Percentiles rank a stretch among this genome's conserved stretches.
Conservation (phyloP, 2,113 vertebrate species). For the Cricetomys ansorgei region DNA sequence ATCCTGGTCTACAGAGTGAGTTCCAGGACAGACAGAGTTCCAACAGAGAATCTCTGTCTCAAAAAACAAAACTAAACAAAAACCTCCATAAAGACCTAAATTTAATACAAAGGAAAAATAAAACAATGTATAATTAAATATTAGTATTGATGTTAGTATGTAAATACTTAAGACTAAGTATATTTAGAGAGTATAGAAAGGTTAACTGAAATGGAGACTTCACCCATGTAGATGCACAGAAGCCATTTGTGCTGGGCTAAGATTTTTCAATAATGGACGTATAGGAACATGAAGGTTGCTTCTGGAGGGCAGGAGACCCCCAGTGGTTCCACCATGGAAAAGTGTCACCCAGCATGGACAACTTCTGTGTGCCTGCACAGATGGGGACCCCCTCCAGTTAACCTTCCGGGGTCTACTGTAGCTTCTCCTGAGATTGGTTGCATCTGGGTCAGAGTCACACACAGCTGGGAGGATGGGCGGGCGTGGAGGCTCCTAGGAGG, state of each 20-base stretch:
- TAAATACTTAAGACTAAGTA: not conserved
- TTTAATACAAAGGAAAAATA: not conserved
- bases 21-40: too few species aligned
- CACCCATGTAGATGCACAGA: not conserved
- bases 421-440: not conserved
- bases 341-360: not conserved
- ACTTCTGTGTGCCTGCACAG: not conserved
- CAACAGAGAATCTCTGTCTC: too few species aligned
- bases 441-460: not conserved
- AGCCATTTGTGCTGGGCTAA: not conserved
- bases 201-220: not conserved
- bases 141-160: not conserved
- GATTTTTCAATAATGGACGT: not conserved
- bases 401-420: not conserved
- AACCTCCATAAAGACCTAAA: not conserved
- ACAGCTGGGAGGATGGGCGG: not conserved
- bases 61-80: too few species aligned
- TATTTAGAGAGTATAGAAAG: not conserved
- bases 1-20: too few species aligned
- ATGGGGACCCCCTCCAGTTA: not conserved
- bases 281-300: not conserved
- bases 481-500: not conserved
- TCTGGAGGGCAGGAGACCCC: not conserved
- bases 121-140: not conserved
- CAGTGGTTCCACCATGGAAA: not conserved